Conservation (phyloP, 2,888 invertebrate species). For the Dasypogon diadema region DNA sequence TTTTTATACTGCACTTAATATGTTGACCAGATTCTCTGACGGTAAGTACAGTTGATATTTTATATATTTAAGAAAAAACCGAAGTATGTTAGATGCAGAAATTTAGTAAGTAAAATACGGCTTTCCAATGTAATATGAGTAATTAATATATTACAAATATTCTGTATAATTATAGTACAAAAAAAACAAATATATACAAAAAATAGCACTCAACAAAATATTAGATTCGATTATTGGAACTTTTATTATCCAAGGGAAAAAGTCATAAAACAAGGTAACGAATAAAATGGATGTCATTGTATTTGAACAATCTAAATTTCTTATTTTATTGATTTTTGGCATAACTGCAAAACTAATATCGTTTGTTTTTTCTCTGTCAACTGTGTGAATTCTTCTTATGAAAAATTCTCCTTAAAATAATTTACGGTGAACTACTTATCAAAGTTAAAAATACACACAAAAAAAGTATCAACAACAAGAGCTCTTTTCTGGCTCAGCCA, state of each 20-base stretch:
- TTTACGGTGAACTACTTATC: slow-evolving; percentile 40
- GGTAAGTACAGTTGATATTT: too few relatives aligned
- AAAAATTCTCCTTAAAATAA: slow-evolving; percentile 33
- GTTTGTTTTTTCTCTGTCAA: slow-evolving; percentile 16
- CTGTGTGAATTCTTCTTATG: slow-evolving; percentile 19
- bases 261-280: neutral
- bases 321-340: slow-evolving; percentile 30
- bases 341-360: slow-evolving; percentile 39
- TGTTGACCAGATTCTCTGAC: too few relatives aligned
- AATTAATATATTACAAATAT: slow-evolving; percentile 46
- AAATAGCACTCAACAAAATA: slow-evolving; percentile 43
- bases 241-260: slow-evolving; percentile 8
- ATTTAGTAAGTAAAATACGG: neutral
- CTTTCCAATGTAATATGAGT: neutral
- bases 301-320: slow-evolving; percentile 6
- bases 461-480: slow-evolving; percentile 80
- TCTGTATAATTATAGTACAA: slow-evolving; percentile 48
- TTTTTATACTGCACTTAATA: too few relatives aligned
- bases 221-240: slow-evolving; percentile 6
- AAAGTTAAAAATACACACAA: neutral
- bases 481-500: slow-evolving; percentile 90
- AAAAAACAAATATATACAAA: slow-evolving; percentile 48
- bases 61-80: too few relatives aligned
- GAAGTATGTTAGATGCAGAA: too few relatives aligned
- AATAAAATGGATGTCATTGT: neutral